Evolutionary conservation across 2,113 vertebrate species (phyloP).

Genomic region (Montifringilla adamsi): DNA sequence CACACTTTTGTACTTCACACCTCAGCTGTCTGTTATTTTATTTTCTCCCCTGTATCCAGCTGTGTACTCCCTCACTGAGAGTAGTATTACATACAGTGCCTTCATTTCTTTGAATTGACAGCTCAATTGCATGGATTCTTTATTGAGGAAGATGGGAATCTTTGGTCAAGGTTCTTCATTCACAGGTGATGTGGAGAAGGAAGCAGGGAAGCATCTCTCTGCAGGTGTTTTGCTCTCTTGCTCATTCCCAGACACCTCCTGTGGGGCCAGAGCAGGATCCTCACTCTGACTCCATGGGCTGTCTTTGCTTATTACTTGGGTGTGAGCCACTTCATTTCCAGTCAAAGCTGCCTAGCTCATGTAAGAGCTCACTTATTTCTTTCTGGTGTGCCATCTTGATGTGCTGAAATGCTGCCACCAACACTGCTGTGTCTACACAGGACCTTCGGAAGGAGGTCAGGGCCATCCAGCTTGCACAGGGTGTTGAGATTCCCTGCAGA

Average conservation of each 20-base stretch:
- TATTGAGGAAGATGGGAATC: not conserved
- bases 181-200: not conserved
- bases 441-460: not conserved
- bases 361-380: not conserved
- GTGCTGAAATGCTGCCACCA: not conserved
- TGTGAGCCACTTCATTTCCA: not conserved
- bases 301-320: not conserved
- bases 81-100: not conserved
- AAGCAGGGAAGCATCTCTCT: not conserved
- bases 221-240: not conserved
- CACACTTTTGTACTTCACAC: constrained; percentile 1
- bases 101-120: not conserved
- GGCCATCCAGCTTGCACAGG: not conserved
- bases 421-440: not conserved
- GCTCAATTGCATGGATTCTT: not conserved
- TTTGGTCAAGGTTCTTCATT: not conserved
- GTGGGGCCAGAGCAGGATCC: not conserved
- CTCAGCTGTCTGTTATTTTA: not conserved
- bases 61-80: not conserved
- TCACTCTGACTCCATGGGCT: not conserved
- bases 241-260: not conserved
- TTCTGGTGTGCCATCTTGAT: not conserved
- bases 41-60: not conserved
- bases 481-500: not conserved
- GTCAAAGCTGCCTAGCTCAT: not conserved